Percentiles rank a stretch among this genome's conserved stretches.
These are phyloP conservation scores for Pongo pygmaeus DNA, from an alignment of 2,113 vertebrate species.

Conservation along the genomic window DNA sequence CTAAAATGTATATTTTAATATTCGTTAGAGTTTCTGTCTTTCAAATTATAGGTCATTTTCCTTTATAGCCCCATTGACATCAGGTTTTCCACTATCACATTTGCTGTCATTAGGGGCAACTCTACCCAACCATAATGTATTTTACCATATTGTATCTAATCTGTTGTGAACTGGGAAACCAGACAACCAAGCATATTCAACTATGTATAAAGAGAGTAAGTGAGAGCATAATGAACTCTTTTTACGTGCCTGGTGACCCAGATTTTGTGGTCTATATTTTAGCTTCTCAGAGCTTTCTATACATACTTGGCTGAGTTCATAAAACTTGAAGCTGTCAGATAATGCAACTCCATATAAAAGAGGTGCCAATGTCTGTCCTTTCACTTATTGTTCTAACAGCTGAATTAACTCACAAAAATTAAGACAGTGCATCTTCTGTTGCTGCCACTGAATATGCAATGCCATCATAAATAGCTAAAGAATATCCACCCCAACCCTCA, in stretches of 20 bases:
- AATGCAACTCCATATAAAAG: neutral
- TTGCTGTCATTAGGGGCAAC: neutral
- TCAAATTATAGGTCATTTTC: neutral
- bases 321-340: neutral
- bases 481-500: neutral
- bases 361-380: neutral
- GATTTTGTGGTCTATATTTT: neutral
- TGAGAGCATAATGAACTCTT: neutral
- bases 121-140: neutral
- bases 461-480: neutral
- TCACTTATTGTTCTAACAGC: neutral
- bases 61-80: neutral
- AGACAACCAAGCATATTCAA: neutral
- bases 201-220: neutral
- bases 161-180: neutral
- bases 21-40: neutral
- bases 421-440: neutral
- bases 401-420: neutral
- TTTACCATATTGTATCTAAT: neutral
- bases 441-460: neutral
- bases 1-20: neutral
- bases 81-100: neutral
- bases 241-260: neutral
- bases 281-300: neutral
- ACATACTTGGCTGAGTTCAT: neutral